Evolutionary conservation across 2,888 invertebrate genomes (phyloP).

Genomic region (Rhogogaster chlorosoma): DNA sequence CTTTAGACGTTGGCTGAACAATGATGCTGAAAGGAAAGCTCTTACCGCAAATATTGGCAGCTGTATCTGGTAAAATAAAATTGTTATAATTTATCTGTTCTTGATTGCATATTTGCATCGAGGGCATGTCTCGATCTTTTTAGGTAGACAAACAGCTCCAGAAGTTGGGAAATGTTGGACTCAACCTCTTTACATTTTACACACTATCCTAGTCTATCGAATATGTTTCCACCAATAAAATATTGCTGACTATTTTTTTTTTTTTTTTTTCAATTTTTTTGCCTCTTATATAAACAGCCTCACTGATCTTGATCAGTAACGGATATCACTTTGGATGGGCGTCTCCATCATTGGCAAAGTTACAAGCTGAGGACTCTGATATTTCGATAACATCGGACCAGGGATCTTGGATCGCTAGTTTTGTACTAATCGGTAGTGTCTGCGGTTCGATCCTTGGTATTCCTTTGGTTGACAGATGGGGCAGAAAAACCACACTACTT

Average conservation of each 20-base stretch:
- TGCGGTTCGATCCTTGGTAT: constrained; percentile 57
- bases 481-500: constrained; percentile 60
- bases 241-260: not conserved
- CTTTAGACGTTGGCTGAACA: not conserved
- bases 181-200: not conserved
- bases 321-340: constrained; percentile 57
- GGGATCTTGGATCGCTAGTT: constrained; percentile 56
- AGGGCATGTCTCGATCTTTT: not conserved
- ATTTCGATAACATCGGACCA: constrained; percentile 51
- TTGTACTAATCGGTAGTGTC: constrained; percentile 54
- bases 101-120: not conserved
- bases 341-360: constrained; percentile 40
- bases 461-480: constrained; percentile 56
- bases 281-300: constrained; percentile 1
- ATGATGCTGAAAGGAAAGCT: not conserved
- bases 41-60: constrained; percentile 20
- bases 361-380: constrained; percentile 4
- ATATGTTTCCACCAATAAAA: not conserved
- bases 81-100: not conserved
- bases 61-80: not conserved
- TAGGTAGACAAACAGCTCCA: not conserved
- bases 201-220: not conserved
- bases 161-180: not conserved
- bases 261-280: not conserved
- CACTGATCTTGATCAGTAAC: not conserved